Conservation (phyloP, 2,797 vertebrate genomes). For the Odontamblyopus rebecca region DNA sequence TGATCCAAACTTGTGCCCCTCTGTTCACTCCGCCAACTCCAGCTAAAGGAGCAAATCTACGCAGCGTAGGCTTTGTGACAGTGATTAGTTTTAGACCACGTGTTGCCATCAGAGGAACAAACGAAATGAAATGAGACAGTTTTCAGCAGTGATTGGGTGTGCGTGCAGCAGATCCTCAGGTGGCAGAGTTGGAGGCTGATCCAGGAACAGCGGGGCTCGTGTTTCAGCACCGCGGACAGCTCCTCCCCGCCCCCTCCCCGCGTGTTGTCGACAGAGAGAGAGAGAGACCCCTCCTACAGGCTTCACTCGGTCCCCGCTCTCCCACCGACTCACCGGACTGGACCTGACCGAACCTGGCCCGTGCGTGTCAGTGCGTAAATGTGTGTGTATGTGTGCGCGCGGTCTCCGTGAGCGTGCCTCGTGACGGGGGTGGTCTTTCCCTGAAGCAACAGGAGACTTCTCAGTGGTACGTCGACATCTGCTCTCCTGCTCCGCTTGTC, state of each 20-base stretch:
- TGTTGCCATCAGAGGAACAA: background rate
- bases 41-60: background rate
- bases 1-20: background rate
- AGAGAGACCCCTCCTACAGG: slow-evolving; percentile 14
- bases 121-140: background rate
- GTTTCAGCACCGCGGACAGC: slow-evolving; percentile 61
- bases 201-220: slow-evolving; percentile 36
- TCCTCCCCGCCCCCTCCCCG: slow-evolving; percentile 26
- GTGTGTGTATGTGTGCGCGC: slow-evolving; percentile 7
- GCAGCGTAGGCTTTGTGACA: too few relatives aligned
- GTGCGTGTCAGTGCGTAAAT: background rate
- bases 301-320: background rate
- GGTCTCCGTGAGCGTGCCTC: slow-evolving; percentile 8
- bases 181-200: slow-evolving; percentile 28
- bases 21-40: background rate
- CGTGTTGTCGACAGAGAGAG: slow-evolving; percentile 6
- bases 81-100: background rate
- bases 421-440: slow-evolving; percentile 7
- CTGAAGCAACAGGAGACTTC: slow-evolving; percentile 6
- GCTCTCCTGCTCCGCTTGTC: slow-evolving; percentile 6
- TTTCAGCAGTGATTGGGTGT: background rate
- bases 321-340: background rate
- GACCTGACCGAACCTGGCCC: slow-evolving; percentile 9
- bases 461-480: slow-evolving; percentile 10
- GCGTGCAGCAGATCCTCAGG: slow-evolving; percentile 1